Evolutionary conservation across 1,140 invertebrate genomes (phyloP), one percentile per base, ranked within the genome.

Genomic region (Drepana arcuata): DNA sequence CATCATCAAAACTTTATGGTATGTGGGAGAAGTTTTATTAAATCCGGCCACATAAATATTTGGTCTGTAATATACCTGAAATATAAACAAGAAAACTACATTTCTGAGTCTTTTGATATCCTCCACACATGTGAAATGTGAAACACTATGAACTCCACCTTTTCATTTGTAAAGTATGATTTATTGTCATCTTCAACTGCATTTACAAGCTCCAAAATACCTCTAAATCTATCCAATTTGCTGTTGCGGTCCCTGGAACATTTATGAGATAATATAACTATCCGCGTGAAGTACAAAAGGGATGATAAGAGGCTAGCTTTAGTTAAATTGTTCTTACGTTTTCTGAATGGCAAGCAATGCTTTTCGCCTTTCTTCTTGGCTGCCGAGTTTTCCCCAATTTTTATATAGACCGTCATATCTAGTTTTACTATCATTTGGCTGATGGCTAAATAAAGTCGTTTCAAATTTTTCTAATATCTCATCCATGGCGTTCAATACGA

Each of bases 1-100:
- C 14, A 93, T 62, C 94, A 84, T 84, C 1, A 84, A 49, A 3
- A 75, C 67, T 58, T 84, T 62, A 3, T 50, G 60, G 40, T 77
- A 84, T 25, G 56, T 39, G 2, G 18, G 35, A 14, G 54, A 37
- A 14, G 59, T 45, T 40, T 51, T 70, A 23, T 59, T 52, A 38
- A 84, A 84, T 2, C 83, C 83, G 28, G 83, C 62, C 1, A 84
- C 81, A 69, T 75, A 72, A 21, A 80, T 67, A 34, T 54, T 74
- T 18, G 83, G 83, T 38, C 59, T 71, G 16, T 83, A 84, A 7
- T 41, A 10, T 16, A 39, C 40, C 78, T 81, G 36, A 15, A 64
- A 70, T n/a, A 21, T 4, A 41, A 34, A 16, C 21, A 18, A 30
- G 32, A 44, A 41, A 3, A 2, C 14, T 29, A 25, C 1, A 14